These are phyloP conservation scores for Podotricha telesiphe DNA, from an alignment of 2,888 invertebrate species.

Conservation along the genomic window DNA sequence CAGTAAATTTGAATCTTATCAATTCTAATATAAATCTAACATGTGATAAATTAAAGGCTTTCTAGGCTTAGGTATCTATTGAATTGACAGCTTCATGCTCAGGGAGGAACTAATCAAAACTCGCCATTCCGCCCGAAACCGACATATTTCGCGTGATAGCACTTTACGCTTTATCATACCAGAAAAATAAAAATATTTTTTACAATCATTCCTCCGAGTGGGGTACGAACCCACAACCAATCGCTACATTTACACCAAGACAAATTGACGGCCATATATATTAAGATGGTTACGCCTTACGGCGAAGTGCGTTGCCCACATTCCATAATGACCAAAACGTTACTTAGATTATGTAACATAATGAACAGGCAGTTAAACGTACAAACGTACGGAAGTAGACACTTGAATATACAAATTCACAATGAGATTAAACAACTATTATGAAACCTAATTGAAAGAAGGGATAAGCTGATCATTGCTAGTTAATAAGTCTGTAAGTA, in stretches of 20 bases:
- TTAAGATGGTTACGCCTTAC: background rate
- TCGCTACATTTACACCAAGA: too few species aligned
- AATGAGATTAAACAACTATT: conserved; percentile 38
- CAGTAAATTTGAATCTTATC: too few species aligned
- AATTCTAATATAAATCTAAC: too few species aligned
- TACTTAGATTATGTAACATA: conserved; percentile 24
- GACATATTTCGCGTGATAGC: too few species aligned
- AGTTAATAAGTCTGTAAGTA: background rate
- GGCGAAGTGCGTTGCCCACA: conserved; percentile 15
- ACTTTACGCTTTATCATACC: too few species aligned
- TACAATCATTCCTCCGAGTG: too few species aligned
- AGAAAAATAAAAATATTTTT: too few species aligned
- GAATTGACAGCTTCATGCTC: too few species aligned
- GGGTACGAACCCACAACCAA: too few species aligned
- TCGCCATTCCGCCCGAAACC: too few species aligned
- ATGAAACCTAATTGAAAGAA: conserved; percentile 20
- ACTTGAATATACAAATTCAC: conserved; percentile 25
- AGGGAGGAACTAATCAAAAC: too few species aligned
- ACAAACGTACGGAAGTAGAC: conserved; percentile 31
- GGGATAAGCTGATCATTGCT: background rate
- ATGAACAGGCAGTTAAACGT: conserved; percentile 21
- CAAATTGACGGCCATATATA: background rate
- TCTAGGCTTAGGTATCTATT: background rate
- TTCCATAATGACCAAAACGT: conserved; percentile 14
- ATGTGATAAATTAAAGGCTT: too few species aligned